Conservation (phyloP, 2,113 vertebrate species). For the Macquaria ambigua region DNA sequence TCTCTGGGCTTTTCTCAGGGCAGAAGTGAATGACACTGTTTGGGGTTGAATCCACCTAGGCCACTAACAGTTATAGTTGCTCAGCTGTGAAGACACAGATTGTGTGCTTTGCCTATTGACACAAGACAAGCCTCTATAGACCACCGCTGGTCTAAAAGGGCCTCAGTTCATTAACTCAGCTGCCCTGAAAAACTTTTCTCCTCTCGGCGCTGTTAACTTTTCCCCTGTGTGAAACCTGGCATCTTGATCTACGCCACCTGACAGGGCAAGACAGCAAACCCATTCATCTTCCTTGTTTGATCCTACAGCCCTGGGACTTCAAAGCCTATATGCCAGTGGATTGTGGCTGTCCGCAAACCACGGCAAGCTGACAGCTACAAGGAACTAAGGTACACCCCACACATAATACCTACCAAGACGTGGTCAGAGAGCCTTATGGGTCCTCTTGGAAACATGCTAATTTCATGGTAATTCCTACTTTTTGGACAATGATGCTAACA, state of each 20-base stretch:
- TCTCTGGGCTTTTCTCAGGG: not conserved
- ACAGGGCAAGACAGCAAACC: slow-evolving; percentile 52
- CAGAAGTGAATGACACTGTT: not conserved
- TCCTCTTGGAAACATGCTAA: slow-evolving; percentile 38
- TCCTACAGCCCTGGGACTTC: slow-evolving; percentile 57
- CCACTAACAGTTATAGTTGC: not conserved
- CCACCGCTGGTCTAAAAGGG: not conserved
- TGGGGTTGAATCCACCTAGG: not conserved
- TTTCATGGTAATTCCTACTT: slow-evolving; percentile 46
- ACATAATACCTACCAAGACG: slow-evolving; percentile 14
- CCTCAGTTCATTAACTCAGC: slow-evolving; percentile 44
- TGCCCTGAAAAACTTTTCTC: slow-evolving; percentile 37
- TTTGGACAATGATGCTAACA: slow-evolving; percentile 29
- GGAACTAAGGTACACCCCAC: slow-evolving; percentile 5
- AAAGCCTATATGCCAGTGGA: slow-evolving; percentile 57
- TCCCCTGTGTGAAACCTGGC: slow-evolving; percentile 53
- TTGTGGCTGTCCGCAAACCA: slow-evolving; percentile 18
- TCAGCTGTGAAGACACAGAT: slow-evolving; percentile 1
- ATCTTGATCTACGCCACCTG: slow-evolving; percentile 66
- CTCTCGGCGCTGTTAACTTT: slow-evolving; percentile 32
- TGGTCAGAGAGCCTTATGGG: not conserved
- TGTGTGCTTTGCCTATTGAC: slow-evolving; percentile 30
- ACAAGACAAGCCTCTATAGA: slow-evolving; percentile 7
- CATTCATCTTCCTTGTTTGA: slow-evolving; percentile 74
- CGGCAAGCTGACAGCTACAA: slow-evolving; percentile 35